phyloP scores from a whole-genome alignment of 2,888 invertebrate species.

The Elysia crispata region DNA sequence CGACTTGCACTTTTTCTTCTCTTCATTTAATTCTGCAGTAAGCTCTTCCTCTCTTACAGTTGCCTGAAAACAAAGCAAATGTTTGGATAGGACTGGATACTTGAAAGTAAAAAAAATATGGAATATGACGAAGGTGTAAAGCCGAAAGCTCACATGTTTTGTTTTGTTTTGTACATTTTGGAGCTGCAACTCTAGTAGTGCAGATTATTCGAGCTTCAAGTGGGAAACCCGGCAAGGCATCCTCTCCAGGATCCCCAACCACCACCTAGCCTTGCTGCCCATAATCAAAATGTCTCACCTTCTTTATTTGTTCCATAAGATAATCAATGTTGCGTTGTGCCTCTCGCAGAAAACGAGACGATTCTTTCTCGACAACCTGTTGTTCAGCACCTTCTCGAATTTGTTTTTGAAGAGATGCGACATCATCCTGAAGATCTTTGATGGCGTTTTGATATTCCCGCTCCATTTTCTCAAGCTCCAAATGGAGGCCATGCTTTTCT shows the following conservation, averaged over 20 bases:
- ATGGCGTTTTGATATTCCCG: conserved; percentile 92
- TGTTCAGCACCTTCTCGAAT: conserved; percentile 79
- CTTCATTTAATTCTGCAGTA: conserved; percentile 86
- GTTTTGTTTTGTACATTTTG: too few species aligned
- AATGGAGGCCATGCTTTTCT: conserved; percentile 91
- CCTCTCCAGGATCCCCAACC: too few species aligned
- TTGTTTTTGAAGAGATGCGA: conserved; percentile 87
- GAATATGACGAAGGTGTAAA: too few species aligned
- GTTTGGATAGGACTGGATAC: too few species aligned
- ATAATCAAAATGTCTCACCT: conserved; percentile 78
- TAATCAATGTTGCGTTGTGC: conserved; percentile 92
- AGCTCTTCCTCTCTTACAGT: conserved; percentile 81
- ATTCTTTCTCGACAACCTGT: conserved; percentile 57
- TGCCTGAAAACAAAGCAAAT: not conserved
- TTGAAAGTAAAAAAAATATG: too few species aligned
- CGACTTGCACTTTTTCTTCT: conserved; percentile 36
- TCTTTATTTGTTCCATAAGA: conserved; percentile 90
- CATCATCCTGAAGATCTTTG: conserved; percentile 92
- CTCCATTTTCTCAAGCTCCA: conserved; percentile 90
- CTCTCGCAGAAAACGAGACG: conserved; percentile 81
- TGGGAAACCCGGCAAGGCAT: too few species aligned
- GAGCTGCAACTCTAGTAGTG: too few species aligned
- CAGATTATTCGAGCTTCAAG: too few species aligned
- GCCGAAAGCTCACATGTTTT: too few species aligned
- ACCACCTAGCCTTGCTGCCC: not conserved